phyloP scores from a whole-genome alignment of 2,797 vertebrate species.

The Tapirus indicus region DNA sequence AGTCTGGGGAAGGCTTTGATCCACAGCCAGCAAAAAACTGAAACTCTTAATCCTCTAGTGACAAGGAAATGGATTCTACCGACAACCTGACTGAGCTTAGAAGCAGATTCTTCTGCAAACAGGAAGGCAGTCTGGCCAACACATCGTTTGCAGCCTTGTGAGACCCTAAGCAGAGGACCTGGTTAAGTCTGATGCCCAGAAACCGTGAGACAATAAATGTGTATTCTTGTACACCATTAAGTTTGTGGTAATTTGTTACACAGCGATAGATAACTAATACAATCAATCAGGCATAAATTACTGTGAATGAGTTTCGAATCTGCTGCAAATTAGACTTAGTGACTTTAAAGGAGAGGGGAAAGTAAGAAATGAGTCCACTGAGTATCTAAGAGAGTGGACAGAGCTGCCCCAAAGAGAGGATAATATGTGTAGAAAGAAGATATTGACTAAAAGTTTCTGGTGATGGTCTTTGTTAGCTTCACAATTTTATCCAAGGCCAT shows the following conservation, averaged over 20 bases:
- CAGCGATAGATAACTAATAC: not conserved
- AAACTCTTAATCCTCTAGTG: not conserved
- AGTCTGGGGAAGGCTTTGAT: not conserved
- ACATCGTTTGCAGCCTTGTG: not conserved
- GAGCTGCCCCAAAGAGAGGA: not conserved
- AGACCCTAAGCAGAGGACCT: not conserved
- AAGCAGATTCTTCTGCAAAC: not conserved
- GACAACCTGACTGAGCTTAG: not conserved
- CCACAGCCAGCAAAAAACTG: not conserved
- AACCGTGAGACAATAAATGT: not conserved
- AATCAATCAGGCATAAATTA: not conserved
- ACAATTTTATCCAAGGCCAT: not conserved
- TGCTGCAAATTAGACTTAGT: not conserved
- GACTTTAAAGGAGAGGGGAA: not conserved
- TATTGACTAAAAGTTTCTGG: not conserved
- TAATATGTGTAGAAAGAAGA: not conserved
- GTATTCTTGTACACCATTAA: not conserved
- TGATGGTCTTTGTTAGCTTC: not conserved
- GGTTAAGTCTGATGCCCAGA: not conserved
- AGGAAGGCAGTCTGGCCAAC: not conserved
- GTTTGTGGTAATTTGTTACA: not conserved
- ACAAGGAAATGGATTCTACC: not conserved
- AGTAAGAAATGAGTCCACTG: not conserved
- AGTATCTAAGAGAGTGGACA: not conserved
- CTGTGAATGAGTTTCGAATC: not conserved